Conservation (phyloP, 2,888 invertebrate species). For the Panopea generosa region DNA sequence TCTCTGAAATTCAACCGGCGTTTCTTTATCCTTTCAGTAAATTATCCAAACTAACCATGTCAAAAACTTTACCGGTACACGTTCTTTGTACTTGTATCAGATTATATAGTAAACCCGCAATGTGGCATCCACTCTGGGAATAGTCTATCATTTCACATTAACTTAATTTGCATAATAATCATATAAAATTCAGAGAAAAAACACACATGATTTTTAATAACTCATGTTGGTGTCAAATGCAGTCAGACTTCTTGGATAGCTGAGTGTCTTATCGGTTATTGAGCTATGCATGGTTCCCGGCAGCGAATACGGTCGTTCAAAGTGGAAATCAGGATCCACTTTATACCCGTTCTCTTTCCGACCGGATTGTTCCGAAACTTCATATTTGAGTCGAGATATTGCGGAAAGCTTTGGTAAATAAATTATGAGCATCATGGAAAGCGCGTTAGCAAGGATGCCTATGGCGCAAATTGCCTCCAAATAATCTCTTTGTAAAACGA, state of each 20-base stretch:
- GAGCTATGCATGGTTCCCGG: slow-evolving; percentile 74
- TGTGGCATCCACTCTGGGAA: too few relatives aligned
- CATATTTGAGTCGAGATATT: slow-evolving; percentile 76
- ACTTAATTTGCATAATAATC: too few relatives aligned
- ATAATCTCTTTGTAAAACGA: slow-evolving; percentile 73
- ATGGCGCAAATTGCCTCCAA: slow-evolving; percentile 91
- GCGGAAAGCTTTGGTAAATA: slow-evolving; percentile 92
- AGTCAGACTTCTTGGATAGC: slow-evolving; percentile 71
- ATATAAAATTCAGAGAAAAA: too few relatives aligned
- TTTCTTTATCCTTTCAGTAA: too few relatives aligned
- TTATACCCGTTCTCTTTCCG: slow-evolving; percentile 75
- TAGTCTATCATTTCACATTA: too few relatives aligned
- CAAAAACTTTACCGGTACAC: too few relatives aligned
- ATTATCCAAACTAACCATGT: too few relatives aligned
- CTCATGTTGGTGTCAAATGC: slow-evolving; percentile 76
- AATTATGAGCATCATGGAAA: slow-evolving; percentile 95
- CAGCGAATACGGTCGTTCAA: slow-evolving; percentile 78
- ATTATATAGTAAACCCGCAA: too few relatives aligned
- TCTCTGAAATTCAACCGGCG: too few relatives aligned
- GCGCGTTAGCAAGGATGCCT: slow-evolving; percentile 93
- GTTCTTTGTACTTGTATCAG: too few relatives aligned
- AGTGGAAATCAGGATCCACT: slow-evolving; percentile 77
- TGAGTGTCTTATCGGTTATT: slow-evolving; percentile 67
- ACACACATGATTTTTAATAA: slow-evolving; percentile 70
- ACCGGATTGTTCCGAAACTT: slow-evolving; percentile 65